Evolutionary conservation across 2,888 invertebrate genomes (phyloP).

Genomic region (Hyppa rectilinea): DNA sequence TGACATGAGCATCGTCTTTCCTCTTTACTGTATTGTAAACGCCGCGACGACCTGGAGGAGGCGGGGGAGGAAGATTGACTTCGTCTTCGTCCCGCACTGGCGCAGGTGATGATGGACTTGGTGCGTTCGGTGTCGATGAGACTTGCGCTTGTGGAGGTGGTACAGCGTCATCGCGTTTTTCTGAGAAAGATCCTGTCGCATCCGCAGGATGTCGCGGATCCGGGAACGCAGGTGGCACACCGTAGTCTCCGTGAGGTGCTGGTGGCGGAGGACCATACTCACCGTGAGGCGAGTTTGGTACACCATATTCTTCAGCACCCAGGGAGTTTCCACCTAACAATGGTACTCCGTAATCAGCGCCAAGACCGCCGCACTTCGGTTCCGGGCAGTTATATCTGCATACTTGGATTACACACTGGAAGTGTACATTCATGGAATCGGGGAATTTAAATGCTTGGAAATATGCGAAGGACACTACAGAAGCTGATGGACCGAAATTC

Average conservation of each 20-base stretch:
- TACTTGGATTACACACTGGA: conserved; percentile 98
- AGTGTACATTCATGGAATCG: conserved; percentile 99
- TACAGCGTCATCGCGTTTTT: conserved; percentile 95
- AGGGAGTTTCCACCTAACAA: conserved; percentile 91
- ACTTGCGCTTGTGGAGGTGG: conserved; percentile 96
- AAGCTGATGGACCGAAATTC: conserved; percentile 98
- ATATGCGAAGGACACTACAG: conserved; percentile 98
- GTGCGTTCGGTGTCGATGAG: conserved; percentile 93
- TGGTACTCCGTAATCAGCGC: conserved; percentile 93
- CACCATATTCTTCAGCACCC: conserved; percentile 92
- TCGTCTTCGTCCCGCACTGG: conserved; percentile 91
- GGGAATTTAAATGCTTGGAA: conserved; percentile 99
- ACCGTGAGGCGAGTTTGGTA: conserved; percentile 88
- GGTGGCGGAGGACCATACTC: conserved; percentile 94
- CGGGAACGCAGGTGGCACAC: conserved; percentile 95
- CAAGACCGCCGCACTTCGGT: conserved; percentile 96
- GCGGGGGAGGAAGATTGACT: conserved; percentile 95
- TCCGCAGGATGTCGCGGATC: conserved; percentile 97
- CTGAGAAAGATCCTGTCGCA: conserved; percentile 95
- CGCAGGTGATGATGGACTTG: conserved; percentile 89
- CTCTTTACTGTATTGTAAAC: conserved; percentile 96
- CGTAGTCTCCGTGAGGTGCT: conserved; percentile 92
- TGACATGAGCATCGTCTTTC: conserved; percentile 94
- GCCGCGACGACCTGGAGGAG: conserved; percentile 95
- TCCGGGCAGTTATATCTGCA: conserved; percentile 98